Conservation (phyloP, 2,113 vertebrate species). For the Thinocorus orbignyianus region DNA sequence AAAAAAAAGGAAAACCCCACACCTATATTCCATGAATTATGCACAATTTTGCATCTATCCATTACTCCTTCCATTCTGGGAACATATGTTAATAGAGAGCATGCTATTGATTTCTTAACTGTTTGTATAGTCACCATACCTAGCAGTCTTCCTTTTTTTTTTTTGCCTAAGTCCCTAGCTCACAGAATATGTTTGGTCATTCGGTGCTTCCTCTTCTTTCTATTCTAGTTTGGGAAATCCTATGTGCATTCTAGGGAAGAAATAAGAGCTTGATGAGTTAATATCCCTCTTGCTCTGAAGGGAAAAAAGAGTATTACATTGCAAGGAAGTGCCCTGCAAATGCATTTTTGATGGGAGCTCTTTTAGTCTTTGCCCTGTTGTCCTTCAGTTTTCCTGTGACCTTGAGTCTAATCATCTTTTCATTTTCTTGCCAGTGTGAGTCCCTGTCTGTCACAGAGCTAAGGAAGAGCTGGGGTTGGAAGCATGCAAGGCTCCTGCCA, state of each 20-base stretch:
- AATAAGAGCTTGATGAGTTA: neutral
- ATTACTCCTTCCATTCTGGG: neutral
- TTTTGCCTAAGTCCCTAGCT: neutral
- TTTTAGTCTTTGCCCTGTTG: neutral
- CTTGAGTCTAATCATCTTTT: neutral
- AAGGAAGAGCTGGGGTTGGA: neutral
- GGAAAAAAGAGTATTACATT: neutral
- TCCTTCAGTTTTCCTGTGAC: neutral
- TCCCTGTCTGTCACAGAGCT: neutral
- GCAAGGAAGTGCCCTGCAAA: neutral
- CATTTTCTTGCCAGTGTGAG: neutral
- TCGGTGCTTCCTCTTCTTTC: neutral
- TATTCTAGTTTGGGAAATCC: neutral
- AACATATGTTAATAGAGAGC: neutral
- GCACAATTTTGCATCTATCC: neutral
- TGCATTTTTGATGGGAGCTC: neutral
- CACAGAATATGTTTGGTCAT: neutral
- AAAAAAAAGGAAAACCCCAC: accelerated
- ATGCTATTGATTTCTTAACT: neutral
- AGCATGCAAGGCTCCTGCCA: neutral
- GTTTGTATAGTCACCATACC: neutral
- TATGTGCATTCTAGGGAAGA: neutral
- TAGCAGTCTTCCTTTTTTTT: neutral
- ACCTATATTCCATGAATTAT: neutral
- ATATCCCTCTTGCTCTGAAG: neutral